Conservation (phyloP, 1,140 invertebrate genomes). For the Cotesia vestalis region DNA sequence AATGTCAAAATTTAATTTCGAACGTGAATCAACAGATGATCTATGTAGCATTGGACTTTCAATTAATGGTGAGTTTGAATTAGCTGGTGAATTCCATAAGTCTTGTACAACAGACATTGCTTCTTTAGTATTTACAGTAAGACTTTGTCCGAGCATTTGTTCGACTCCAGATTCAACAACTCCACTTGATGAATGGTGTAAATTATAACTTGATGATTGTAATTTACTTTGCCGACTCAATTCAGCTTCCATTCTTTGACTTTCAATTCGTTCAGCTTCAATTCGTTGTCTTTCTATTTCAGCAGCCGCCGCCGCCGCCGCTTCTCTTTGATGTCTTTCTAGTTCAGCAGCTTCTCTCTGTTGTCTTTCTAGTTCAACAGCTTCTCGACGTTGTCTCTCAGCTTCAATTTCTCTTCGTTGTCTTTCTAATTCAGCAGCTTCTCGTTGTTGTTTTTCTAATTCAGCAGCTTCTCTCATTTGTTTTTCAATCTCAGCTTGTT, state of each 20-base stretch:
- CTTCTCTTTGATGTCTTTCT: slow-evolving; percentile 45
- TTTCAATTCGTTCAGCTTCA: slow-evolving; percentile 48
- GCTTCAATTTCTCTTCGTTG: slow-evolving; percentile 47
- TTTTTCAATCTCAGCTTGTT: slow-evolving; percentile 44
- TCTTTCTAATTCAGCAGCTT: slow-evolving; percentile 45
- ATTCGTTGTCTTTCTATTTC: slow-evolving; percentile 42
- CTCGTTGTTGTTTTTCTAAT: slow-evolving; percentile 46
- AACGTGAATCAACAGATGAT: slow-evolving; percentile 49
- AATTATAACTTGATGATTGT: slow-evolving; percentile 48
- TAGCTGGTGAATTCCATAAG: slow-evolving; percentile 60
- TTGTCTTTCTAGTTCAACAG: slow-evolving; percentile 44
- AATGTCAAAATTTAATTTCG: slow-evolving; percentile 66
- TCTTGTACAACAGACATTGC: slow-evolving; percentile 61
- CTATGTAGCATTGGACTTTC: slow-evolving; percentile 48
- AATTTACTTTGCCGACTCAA: slow-evolving; percentile 54
- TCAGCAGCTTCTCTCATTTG: slow-evolving; percentile 46
- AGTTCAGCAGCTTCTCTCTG: slow-evolving; percentile 44
- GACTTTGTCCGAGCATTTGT: slow-evolving; percentile 59
- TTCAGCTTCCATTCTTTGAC: slow-evolving; percentile 51
- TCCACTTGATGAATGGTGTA: slow-evolving; percentile 50
- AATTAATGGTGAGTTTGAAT: slow-evolving; percentile 41
- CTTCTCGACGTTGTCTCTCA: slow-evolving; percentile 45
- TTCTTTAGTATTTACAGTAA: slow-evolving; percentile 73
- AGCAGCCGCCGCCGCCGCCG: slow-evolving; percentile 36
- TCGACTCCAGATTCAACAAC: slow-evolving; percentile 45